Evolutionary conservation across 2,113 vertebrate species (phyloP).

Genomic region (Perognathus longimembris): DNA sequence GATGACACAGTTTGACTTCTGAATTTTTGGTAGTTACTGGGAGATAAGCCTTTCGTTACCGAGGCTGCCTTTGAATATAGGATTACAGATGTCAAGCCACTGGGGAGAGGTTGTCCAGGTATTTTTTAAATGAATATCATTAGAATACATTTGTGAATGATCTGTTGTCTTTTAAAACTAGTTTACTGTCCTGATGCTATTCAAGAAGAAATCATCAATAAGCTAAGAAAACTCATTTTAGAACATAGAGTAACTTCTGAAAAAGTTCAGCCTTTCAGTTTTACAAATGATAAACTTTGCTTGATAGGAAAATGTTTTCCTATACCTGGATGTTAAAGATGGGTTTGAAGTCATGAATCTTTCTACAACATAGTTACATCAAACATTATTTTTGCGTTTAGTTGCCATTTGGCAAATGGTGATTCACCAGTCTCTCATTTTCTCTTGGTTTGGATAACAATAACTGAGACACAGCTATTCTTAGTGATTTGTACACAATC

Average conservation of each 20-base stretch:
- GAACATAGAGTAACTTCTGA: neutral
- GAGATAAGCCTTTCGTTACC: no score
- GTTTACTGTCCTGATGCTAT: neutral
- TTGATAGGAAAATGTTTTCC: neutral
- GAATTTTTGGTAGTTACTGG: no score
- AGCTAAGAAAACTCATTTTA: constrained; percentile 1
- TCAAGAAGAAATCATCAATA: neutral
- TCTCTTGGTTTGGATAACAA: neutral
- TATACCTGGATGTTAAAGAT: neutral
- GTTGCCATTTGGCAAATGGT: neutral
- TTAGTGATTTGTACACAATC: neutral
- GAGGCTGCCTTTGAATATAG: no score
- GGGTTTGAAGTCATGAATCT: neutral
- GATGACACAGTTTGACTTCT: no score
- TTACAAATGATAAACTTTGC: constrained; percentile 5
- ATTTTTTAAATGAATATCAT: neutral
- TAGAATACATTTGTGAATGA: neutral
- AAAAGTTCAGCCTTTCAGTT: neutral
- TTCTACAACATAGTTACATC: neutral
- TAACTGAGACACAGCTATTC: neutral
- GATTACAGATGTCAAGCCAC: no score
- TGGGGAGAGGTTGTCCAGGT: no score
- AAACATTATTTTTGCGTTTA: neutral
- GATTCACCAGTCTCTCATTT: neutral
- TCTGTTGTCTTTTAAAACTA: neutral